phyloP scores from a whole-genome alignment of 2,113 vertebrate species.

The Prinia subflava region DNA sequence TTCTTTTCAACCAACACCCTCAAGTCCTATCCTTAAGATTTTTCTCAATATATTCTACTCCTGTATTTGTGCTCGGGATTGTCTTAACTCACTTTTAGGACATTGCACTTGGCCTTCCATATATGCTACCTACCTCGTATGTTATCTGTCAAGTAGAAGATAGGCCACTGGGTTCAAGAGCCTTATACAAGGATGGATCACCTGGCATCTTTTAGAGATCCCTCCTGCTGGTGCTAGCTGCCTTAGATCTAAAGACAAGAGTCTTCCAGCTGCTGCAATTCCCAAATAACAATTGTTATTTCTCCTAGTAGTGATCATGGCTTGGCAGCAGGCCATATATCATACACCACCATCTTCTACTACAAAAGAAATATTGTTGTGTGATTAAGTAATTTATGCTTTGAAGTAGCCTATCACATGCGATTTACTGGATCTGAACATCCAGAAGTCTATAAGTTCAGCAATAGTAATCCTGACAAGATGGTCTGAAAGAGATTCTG shows the following conservation, averaged over 20 bases:
- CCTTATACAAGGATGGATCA: not conserved
- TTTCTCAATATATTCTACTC: not conserved
- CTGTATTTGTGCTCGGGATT: not conserved
- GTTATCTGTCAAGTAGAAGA: not conserved
- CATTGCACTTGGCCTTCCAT: not conserved
- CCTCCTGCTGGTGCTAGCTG: not conserved
- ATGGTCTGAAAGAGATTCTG: not conserved
- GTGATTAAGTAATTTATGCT: not conserved
- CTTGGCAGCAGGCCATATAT: not conserved
- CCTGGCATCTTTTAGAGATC: not conserved
- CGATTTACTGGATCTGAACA: not conserved
- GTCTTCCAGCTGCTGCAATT: not conserved
- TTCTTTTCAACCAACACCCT: not conserved
- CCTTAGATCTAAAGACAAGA: not conserved
- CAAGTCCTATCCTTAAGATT: not conserved
- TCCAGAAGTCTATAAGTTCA: not conserved
- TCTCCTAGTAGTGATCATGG: not conserved
- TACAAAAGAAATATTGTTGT: not conserved
- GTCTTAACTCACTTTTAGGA: not conserved
- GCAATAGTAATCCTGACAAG: not conserved
- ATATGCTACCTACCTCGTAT: accelerated
- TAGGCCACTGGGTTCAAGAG: not conserved
- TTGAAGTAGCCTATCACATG: not conserved
- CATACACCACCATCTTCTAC: not conserved
- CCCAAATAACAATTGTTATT: not conserved